Evolutionary conservation across 2,797 vertebrate species (phyloP).

Genomic region (Simalia tracyae): DNA sequence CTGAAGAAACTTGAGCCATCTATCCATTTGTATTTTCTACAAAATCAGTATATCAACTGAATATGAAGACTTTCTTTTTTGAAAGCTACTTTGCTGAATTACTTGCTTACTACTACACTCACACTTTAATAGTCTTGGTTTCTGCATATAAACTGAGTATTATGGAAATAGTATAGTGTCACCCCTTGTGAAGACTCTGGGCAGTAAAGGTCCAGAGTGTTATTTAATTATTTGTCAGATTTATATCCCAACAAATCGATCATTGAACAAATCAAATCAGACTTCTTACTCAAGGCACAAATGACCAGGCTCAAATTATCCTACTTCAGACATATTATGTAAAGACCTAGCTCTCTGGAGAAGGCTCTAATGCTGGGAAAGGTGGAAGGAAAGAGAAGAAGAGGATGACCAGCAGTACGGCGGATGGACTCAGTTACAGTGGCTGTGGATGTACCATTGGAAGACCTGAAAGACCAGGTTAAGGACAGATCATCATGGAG

Average conservation of each 20-base stretch:
- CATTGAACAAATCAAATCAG: neutral
- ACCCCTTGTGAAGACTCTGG: neutral
- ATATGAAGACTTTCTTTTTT: neutral
- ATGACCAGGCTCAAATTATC: neutral
- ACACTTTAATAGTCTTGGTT: neutral
- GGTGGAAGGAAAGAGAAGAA: neutral
- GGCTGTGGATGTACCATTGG: neutral
- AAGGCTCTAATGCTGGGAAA: neutral
- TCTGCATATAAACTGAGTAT: neutral
- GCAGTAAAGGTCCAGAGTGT: neutral
- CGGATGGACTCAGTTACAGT: neutral
- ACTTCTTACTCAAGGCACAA: neutral
- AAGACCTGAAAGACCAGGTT: neutral
- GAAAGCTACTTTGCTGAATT: neutral
- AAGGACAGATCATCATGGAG: neutral
- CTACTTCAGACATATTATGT: neutral
- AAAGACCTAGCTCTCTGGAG: neutral
- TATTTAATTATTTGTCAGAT: neutral
- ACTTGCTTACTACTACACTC: neutral
- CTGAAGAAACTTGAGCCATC: neutral
- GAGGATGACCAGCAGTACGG: neutral
- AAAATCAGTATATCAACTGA: neutral
- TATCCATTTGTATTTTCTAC: neutral
- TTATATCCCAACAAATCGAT: neutral
- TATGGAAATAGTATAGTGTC: neutral